Base-by-base conservation (phyloP, 2,797 vertebrate genomes). In the Chromis chromis region DNA sequence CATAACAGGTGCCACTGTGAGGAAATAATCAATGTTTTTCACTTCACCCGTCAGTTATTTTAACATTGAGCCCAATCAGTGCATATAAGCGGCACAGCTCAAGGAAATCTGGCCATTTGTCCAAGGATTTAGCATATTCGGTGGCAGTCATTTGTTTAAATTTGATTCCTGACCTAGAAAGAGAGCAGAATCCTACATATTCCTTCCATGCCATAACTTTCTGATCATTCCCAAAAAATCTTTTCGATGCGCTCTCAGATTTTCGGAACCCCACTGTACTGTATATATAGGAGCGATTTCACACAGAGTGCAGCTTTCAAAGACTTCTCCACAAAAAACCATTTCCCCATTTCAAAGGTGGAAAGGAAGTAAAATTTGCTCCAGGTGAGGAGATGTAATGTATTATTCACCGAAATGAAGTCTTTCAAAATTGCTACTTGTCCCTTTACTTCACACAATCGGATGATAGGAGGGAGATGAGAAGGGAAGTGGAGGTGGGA, bases 341-440 rank as follows among this genome's bases (percentile, higher is more conserved):
- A 75, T 68, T 84, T 80, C 46, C 42, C 27, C 6, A 69, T 74
- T 87, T 73, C 65, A 75, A 67, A 78, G 57, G 87, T 71, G 66
- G 68, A 82, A 81, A 27, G 53, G 63, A 70, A 74, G 70, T 67
- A 65, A 68, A 66, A 89, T 86, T 78, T 69, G 70, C 89, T 88
- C 48, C 82, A 88, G 85, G 88, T 88, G 76, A 78, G 65, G 68
- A 82, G 49, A 73, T 71, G 54, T 81, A 56, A 88, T 87, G 79
- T 76, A 83, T 89, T 86, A 87, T 89, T 89, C 85, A 89, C 74
- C 14, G 27, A 83, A 84, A 90, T 81, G 57, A 83, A 84, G 76
- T 69, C 72, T 78, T 65, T 78, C 58, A 59, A 71, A 78, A 67
- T 63, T 74, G 58, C 39, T 73, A 55, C 76, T 66, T 57, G 69